phyloP scores from a whole-genome alignment of 2,888 invertebrate genomes.

The Ormyrus labotus region DNA sequence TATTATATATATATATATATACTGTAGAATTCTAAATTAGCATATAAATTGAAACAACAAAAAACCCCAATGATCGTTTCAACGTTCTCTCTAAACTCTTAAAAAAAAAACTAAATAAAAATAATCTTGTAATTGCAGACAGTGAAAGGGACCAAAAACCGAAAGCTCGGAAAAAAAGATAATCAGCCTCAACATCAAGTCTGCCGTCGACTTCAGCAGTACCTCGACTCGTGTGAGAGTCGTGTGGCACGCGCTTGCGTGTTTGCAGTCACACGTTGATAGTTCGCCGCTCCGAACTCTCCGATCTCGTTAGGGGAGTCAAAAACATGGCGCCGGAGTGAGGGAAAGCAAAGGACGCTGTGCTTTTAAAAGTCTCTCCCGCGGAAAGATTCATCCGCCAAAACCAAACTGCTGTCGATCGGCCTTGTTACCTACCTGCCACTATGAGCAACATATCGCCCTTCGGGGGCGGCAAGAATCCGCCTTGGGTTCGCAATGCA shows the following conservation, averaged over 20 bases:
- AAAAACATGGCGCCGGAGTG: slow-evolving; percentile 70
- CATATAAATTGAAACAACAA: too few species aligned
- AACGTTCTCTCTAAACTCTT: too few species aligned
- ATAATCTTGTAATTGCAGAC: background rate
- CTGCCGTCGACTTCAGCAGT: slow-evolving; percentile 25
- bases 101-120: too few species aligned
- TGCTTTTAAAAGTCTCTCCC: background rate
- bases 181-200: background rate
- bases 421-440: too few species aligned
- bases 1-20: too few species aligned
- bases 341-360: slow-evolving; percentile 65
- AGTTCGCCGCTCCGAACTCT: too few species aligned
- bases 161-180: background rate
- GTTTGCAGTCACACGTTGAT: background rate
- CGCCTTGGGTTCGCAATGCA: slow-evolving; percentile 86
- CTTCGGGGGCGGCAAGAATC: slow-evolving; percentile 85
- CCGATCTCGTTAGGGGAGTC: slow-evolving; percentile 9
- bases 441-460: slow-evolving; percentile 78
- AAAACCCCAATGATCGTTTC: too few species aligned
- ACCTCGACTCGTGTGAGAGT: background rate
- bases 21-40: too few species aligned
- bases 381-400: too few species aligned
- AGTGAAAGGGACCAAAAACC: background rate
- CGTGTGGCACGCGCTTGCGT: background rate
- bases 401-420: too few species aligned